Evolutionary conservation across 2,797 vertebrate genomes (phyloP), one percentile per base, ranked within the genome.

Genomic region (Sus cebifrons): DNA sequence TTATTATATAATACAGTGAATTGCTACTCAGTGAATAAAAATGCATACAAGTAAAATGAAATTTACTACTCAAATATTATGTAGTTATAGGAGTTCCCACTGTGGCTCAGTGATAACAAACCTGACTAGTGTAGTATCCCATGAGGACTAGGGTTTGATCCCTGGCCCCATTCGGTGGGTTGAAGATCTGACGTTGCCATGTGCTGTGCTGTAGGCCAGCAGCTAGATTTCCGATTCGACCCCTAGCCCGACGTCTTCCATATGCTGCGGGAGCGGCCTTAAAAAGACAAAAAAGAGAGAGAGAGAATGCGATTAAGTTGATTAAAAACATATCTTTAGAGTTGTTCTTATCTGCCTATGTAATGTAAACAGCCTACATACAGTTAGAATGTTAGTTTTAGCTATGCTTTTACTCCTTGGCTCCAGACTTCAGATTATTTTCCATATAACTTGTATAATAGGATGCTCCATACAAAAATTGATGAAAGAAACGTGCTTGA

Each of bases 1-100:
- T 77, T 95, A 60, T 16, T 95, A 23, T 56, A 56, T 32, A 56
- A 49, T 62, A 93, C 74, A 60, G 44, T 92, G 44, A 32, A 32
- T 71, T 70, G 68, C 6, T 52, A 64, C 73, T 1, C 20, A 44
- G 2, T 60, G 82, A 83, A 29, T 32, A 78, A 84, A 89, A 21
- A 70, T 89, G 44, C 16, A 17, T 71, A 70, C 71, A 64, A 56
- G 23, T n/a, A 82, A 89, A 92, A 60, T 65, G 27, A 89, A 89
- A 70, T n/a, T 56, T 10, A 36, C 11, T 56, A 40, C 9, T 23
- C 23, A 58, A 60, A 23, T 68, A 62, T 15, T 56, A 56, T 65
- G 15, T 71, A 29, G 21, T 86, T 91, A 65, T 15, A 79, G 64
- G 44, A 49, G 44, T 49, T 49, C 44, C 9, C 44, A 49, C 44